Evolutionary conservation across 2,797 vertebrate genomes (phyloP).

Genomic region (Enteromius paludinosus): DNA sequence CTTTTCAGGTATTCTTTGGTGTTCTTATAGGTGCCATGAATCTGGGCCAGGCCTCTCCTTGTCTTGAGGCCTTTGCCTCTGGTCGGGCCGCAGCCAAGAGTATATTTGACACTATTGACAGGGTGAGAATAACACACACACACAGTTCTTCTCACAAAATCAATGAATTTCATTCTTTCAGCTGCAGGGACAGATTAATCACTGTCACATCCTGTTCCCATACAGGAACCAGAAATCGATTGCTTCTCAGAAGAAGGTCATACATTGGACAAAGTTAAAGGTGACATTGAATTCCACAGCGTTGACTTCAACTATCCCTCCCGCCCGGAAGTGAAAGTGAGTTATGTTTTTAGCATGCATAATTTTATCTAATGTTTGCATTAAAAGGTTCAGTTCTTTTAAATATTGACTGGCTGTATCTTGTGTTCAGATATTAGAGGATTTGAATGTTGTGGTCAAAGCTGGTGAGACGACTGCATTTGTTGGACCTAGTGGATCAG

Average conservation of each 20-base stretch:
- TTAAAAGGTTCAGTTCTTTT: not conserved
- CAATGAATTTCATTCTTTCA: slow-evolving; percentile 1
- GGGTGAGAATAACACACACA: slow-evolving; percentile 67
- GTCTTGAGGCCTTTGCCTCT: slow-evolving; percentile 82
- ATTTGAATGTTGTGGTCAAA: slow-evolving; percentile 74
- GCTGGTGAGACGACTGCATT: slow-evolving; percentile 81
- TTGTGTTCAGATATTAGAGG: slow-evolving; percentile 76
- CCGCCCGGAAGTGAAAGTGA: slow-evolving; percentile 90
- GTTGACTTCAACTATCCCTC: slow-evolving; percentile 92
- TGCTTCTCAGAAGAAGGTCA: slow-evolving; percentile 93
- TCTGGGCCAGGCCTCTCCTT: slow-evolving; percentile 81
- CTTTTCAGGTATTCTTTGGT: slow-evolving; percentile 82
- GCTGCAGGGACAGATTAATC: slow-evolving; percentile 29
- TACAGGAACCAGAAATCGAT: slow-evolving; percentile 89
- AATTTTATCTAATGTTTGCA: not conserved
- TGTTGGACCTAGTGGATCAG: slow-evolving; percentile 82
- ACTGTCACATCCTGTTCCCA: slow-evolving; percentile 24
- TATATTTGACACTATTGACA: slow-evolving; percentile 83
- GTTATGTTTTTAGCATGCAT: not conserved
- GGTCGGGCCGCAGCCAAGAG: slow-evolving; percentile 81
- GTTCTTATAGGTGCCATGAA: slow-evolving; percentile 82
- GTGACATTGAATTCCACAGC: slow-evolving; percentile 93
- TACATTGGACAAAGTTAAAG: slow-evolving; percentile 88
- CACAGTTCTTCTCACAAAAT: slow-evolving; percentile 29
- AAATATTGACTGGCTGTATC: not conserved